A percentile compares a stretch with the other conserved stretches of the same genome.
Conservation (phyloP, 2,888 invertebrate genomes). For the Noctua comes region DNA sequence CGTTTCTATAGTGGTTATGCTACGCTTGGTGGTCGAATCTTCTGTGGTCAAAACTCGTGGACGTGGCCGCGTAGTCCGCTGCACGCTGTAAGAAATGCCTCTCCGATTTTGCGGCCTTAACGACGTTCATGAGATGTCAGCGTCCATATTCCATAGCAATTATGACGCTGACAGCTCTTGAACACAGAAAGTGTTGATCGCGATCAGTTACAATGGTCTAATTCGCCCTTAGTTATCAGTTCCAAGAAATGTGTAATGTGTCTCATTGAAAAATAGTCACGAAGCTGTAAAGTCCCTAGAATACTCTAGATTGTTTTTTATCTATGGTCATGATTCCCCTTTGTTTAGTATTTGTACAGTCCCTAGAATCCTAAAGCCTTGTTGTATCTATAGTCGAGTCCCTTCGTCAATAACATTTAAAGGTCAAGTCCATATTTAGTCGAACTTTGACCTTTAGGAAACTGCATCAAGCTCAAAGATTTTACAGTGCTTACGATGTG, state of each 20-base stretch:
- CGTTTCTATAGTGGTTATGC: too few species aligned
- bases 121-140: neutral
- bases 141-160: neutral
- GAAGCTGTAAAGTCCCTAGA: conserved; percentile 15
- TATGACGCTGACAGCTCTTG: neutral
- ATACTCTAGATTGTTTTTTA: neutral
- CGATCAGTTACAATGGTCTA: neutral
- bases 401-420: conserved; percentile 12
- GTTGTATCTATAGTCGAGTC: conserved; percentile 1
- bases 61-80: neutral
- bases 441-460: conserved; percentile 29
- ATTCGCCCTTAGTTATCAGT: conserved; percentile 3
- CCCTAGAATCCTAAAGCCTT: conserved; percentile 9
- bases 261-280: conserved; percentile 20
- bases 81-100: neutral
- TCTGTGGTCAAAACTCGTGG: neutral
- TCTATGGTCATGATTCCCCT: conserved; percentile 8
- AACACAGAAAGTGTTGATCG: neutral
- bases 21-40: neutral
- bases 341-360: conserved; percentile 15
- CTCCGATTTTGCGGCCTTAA: neutral
- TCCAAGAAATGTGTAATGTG: conserved; percentile 13
- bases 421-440: conserved; percentile 26
- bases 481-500: conserved; percentile 1
- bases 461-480: conserved; percentile 26